A percentile compares a stretch with the other conserved stretches of the same genome.
Conservation (phyloP, 2,888 invertebrate genomes). For the Megalurothrips usitatus region DNA sequence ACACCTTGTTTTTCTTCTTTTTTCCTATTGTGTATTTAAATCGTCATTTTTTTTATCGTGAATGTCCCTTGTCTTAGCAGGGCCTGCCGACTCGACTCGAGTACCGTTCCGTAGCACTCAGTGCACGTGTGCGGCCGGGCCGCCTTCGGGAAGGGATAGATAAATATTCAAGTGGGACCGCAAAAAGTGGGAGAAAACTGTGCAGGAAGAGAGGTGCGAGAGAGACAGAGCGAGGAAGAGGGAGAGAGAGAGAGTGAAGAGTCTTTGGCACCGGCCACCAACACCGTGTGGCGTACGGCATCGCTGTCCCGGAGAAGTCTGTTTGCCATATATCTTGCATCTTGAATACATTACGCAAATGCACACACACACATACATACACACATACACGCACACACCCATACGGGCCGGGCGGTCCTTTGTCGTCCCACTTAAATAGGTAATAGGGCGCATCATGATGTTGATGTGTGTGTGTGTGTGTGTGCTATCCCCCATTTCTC, state of each 20-base stretch:
- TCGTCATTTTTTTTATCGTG: no score
- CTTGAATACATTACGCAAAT: conserved; percentile 1
- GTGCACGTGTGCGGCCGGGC: no score
- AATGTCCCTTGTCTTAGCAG: no score
- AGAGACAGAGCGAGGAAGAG: neutral
- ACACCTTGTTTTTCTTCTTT: no score
- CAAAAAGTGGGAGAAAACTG: no score
- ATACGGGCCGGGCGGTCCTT: neutral
- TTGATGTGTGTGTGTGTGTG: neutral
- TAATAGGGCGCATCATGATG: neutral
- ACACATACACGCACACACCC: neutral
- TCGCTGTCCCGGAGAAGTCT: neutral
- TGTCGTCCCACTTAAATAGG: neutral
- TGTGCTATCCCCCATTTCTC: neutral
- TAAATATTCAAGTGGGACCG: no score
- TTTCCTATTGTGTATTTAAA: no score
- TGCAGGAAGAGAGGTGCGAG: neutral
- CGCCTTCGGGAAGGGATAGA: no score
- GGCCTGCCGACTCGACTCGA: no score
- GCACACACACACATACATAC: neutral
- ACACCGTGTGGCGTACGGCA: neutral
- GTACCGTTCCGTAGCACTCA: no score
- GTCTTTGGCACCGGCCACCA: neutral
- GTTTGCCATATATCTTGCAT: neutral
- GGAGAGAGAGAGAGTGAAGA: neutral